phyloP scores from a whole-genome alignment of 1,140 invertebrate genomes.

The Fopius arisanus region DNA sequence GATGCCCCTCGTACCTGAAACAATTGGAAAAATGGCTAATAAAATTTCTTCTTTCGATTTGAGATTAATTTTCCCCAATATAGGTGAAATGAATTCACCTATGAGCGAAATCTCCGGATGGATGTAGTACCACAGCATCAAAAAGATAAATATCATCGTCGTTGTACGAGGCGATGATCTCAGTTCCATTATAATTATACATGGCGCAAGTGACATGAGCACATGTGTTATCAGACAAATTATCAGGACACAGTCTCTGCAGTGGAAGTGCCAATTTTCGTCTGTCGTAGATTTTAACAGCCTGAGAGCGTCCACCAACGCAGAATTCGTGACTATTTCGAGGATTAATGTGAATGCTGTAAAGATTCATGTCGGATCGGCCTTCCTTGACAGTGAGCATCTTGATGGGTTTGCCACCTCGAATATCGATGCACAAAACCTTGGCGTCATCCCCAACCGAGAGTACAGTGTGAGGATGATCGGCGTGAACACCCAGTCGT shows the following conservation, averaged over 20 bases:
- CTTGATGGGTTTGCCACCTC: constrained; percentile 72
- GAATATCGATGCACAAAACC: constrained; percentile 83
- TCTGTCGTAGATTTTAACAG: constrained; percentile 76
- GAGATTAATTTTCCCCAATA: no score
- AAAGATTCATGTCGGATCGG: constrained; percentile 74
- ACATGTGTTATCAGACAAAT: constrained; percentile 50
- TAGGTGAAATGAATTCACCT: constrained; percentile 68
- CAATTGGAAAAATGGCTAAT: no score
- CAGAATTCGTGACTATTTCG: constrained; percentile 80
- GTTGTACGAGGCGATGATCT: constrained; percentile 92
- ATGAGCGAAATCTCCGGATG: constrained; percentile 72
- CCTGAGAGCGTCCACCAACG: constrained; percentile 76
- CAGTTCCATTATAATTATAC: constrained; percentile 90
- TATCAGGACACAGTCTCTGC: constrained; percentile 68
- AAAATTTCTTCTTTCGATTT: no score
- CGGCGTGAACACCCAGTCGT: constrained; percentile 78
- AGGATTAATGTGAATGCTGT: constrained; percentile 88
- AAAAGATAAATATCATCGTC: constrained; percentile 95
- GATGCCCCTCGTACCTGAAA: constrained; percentile 78
- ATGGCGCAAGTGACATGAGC: constrained; percentile 85
- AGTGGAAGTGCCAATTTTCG: constrained; percentile 65
- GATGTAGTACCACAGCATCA: constrained; percentile 68
- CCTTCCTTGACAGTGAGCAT: constrained; percentile 72
- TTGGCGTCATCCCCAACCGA: constrained; percentile 89
- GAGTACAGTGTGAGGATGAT: constrained; percentile 80